Percentiles rank a stretch among this genome's conserved stretches.
Conservation (phyloP, 2,888 invertebrate species). For the Limnephilus auricula region DNA sequence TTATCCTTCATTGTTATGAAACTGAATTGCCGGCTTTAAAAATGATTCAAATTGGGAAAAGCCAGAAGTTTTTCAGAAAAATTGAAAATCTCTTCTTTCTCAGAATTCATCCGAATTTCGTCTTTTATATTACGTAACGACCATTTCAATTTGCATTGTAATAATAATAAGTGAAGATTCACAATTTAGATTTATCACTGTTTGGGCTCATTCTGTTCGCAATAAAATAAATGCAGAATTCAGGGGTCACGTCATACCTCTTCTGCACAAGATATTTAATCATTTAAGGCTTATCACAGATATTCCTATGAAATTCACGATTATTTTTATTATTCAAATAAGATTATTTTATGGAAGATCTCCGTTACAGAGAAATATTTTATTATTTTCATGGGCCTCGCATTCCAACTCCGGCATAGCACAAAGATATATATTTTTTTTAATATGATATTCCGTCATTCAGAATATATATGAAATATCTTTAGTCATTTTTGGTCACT, state of each 20-base stretch:
- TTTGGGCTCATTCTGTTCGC: neutral
- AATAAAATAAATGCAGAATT: neutral
- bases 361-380: neutral
- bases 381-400: neutral
- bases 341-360: neutral
- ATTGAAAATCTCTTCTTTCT: slow-evolving; percentile 14
- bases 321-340: too few species aligned
- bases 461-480: neutral
- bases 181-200: neutral
- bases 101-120: neutral
- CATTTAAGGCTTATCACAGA: neutral
- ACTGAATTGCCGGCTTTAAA: slow-evolving; percentile 12
- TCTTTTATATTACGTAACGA: neutral
- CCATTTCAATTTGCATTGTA: neutral
- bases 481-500: neutral
- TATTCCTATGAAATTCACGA: neutral
- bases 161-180: neutral
- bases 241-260: too few species aligned
- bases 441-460: neutral
- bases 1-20: slow-evolving; percentile 17
- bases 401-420: neutral
- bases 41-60: slow-evolving; percentile 17
- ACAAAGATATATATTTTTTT: neutral
- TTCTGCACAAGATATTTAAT: too few species aligned
- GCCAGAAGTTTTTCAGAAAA: neutral